These are phyloP conservation scores for Axinella damicornis DNA, from an alignment of 37 sponge, comb jelly and placozoan species.

Conservation along the genomic window DNA sequence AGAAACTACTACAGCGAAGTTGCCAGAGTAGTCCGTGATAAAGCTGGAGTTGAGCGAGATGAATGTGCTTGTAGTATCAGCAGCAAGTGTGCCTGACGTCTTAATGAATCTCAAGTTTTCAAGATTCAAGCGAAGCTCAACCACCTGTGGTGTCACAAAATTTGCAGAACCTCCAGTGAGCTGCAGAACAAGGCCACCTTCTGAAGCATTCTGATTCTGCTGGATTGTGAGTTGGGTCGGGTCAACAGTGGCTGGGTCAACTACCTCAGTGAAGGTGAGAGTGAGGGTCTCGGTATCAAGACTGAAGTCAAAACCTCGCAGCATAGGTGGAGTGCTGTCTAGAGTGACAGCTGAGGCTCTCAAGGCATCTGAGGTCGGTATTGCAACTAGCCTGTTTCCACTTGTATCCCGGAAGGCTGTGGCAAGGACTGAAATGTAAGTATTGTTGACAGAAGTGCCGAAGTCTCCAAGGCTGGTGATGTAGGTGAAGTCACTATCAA, in stretches of 20 bases:
- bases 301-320: constrained; percentile 40
- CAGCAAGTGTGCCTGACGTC: constrained; percentile 53
- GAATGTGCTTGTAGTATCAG: constrained; percentile 42
- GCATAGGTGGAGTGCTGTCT: constrained; percentile 51
- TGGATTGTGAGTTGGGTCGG: constrained; percentile 72
- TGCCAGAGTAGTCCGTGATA: constrained; percentile 67
- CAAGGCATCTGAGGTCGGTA: constrained; percentile 53
- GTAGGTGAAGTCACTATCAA: constrained; percentile 69
- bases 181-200: constrained; percentile 22
- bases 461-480: constrained; percentile 42
- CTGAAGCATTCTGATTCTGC: constrained; percentile 41
- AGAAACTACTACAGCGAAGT: constrained; percentile 23
- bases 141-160: constrained; percentile 66
- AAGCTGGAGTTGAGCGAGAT: constrained; percentile 60
- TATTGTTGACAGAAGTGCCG: constrained; percentile 62
- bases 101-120: constrained; percentile 73
- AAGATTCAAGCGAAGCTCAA: constrained; percentile 42
- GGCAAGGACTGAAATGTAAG: constrained; percentile 49
- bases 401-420: constrained; percentile 71
- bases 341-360: constrained; percentile 43
- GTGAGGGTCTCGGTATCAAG: constrained; percentile 61
- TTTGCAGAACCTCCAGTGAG: constrained; percentile 58
- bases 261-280: constrained; percentile 79
- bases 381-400: constrained; percentile 62
- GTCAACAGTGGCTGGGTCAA: constrained; percentile 67